Base-by-base conservation (phyloP, 23 tunicate genomes). In the Styela plicata region DNA sequence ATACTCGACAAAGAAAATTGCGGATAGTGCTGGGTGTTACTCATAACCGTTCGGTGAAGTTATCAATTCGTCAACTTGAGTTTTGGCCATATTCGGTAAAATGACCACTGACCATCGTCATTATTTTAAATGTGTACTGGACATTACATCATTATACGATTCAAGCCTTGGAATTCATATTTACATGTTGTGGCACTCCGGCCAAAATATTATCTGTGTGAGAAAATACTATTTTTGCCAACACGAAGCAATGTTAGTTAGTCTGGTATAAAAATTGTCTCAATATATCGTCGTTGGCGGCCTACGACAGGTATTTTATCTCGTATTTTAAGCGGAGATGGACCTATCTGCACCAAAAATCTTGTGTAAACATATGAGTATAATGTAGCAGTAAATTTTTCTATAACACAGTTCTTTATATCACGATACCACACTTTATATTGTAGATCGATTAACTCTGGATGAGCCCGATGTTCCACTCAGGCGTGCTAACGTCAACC, bases 231-330 rank as follows among this genome's bases (percentile, higher is more conserved):
- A 13, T 44, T 44, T 44, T 44, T 44, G 57, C 57, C 13, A 44
- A 44, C 57, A 27, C 70, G 20, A 20, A 57, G 20, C 64, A 57
- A 57, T 57, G 64, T 20, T 57, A 20, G 19, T 57, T 57, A 18
- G 18, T 57, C 20, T 18, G 64, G 64, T 20, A 66, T 24, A 18
- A 27, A 66, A 3, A 17, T 66, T 66, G 70, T 66, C 30, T 10
- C 13, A 13, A 13, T 44, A 34, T 17, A 32, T 71, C 77, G 35
- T 71, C 77, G 77, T 71, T 71, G 77, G 77, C 32, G 77, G 77
- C 77, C 77, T 33, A 3, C 34, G 77, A 32, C 5, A 71, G 29
- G 35, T 36, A 71, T 71, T 71, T 71, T 71, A 71, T 71, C 77
- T 71, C 77, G 77, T 31, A 36, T 34, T 71, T 71, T 71, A 18